Evolutionary conservation across 2,888 invertebrate species (phyloP).

Genomic region (Eledone cirrhosa): DNA sequence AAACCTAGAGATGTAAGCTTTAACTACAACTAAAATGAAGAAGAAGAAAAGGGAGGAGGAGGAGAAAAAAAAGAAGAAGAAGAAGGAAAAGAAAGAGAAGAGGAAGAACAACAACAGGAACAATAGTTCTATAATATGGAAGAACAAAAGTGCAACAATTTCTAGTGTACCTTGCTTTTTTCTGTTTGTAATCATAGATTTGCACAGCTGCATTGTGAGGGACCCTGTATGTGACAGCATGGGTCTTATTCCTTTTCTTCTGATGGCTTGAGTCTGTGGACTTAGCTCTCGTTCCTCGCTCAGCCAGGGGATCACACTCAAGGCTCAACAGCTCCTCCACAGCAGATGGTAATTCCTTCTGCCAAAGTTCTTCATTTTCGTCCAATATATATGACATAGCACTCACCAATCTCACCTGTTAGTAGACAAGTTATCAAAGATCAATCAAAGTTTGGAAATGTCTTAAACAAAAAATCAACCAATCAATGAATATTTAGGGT

Average conservation of each 20-base stretch:
- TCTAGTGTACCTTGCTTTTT: slow-evolving; percentile 67
- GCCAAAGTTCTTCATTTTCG: slow-evolving; percentile 68
- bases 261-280: not conserved
- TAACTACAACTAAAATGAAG: too few relatives aligned
- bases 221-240: slow-evolving; percentile 67
- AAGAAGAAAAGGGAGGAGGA: too few relatives aligned
- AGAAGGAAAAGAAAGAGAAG: too few relatives aligned
- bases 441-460: slow-evolving; percentile 28
- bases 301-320: slow-evolving; percentile 67
- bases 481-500: too few relatives aligned
- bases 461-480: too few relatives aligned
- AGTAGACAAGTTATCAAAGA: slow-evolving; percentile 29
- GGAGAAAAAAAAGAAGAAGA: too few relatives aligned
- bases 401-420: slow-evolving; percentile 66
- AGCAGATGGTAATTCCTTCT: slow-evolving; percentile 65
- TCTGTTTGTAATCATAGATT: slow-evolving; percentile 70
- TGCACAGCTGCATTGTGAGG: slow-evolving; percentile 71
- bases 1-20: too few relatives aligned
- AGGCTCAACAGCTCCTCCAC: slow-evolving; percentile 63
- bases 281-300: slow-evolving; percentile 59
- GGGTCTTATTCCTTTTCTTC: slow-evolving; percentile 60
- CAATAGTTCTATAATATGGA: too few relatives aligned
- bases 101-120: too few relatives aligned
- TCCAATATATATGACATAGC: slow-evolving; percentile 70
- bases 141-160: too few relatives aligned